These are phyloP conservation scores for Dynastes tityus DNA, from an alignment of 2,888 invertebrate species.

Conservation along the genomic window DNA sequence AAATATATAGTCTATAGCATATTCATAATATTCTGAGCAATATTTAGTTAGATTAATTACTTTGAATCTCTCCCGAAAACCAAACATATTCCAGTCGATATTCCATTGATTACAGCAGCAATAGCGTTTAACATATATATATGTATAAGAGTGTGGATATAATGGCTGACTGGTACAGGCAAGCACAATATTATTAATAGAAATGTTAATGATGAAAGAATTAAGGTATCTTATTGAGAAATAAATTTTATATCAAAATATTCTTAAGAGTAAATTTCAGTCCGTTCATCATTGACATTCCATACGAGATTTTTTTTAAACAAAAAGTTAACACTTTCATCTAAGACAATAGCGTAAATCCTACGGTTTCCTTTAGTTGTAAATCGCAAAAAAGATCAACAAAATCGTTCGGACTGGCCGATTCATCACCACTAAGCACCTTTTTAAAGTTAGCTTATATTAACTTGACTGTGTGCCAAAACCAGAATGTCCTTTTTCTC, in stretches of 20 bases:
- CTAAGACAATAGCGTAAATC: conserved; percentile 52
- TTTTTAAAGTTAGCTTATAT: conserved; percentile 67
- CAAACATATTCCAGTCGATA: neutral
- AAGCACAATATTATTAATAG: conserved; percentile 19
- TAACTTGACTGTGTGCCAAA: conserved; percentile 89
- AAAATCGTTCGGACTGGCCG: conserved; percentile 57
- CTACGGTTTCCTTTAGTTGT: neutral
- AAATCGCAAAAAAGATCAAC: conserved; percentile 36
- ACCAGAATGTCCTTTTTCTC: conserved; percentile 96
- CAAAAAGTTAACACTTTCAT: conserved; percentile 57
- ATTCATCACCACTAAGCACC: conserved; percentile 56
- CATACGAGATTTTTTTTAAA: conserved; percentile 50
- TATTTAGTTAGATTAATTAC: neutral
- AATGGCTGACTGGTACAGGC: conserved; percentile 14
- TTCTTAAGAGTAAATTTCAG: neutral
- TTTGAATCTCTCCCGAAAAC: neutral
- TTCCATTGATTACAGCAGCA: conserved; percentile 7
- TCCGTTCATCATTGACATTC: conserved; percentile 28
- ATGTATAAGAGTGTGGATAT: neutral
- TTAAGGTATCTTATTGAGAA: neutral
- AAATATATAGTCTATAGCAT: conserved; percentile 6
- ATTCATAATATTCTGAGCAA: conserved; percentile 6
- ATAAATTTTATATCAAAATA: too few relatives aligned
- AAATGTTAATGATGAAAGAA: conserved; percentile 24
- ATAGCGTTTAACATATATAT: conserved; percentile 1